Conservation (phyloP, 2,113 vertebrate genomes). For the Phoenicopterus ruber region DNA sequence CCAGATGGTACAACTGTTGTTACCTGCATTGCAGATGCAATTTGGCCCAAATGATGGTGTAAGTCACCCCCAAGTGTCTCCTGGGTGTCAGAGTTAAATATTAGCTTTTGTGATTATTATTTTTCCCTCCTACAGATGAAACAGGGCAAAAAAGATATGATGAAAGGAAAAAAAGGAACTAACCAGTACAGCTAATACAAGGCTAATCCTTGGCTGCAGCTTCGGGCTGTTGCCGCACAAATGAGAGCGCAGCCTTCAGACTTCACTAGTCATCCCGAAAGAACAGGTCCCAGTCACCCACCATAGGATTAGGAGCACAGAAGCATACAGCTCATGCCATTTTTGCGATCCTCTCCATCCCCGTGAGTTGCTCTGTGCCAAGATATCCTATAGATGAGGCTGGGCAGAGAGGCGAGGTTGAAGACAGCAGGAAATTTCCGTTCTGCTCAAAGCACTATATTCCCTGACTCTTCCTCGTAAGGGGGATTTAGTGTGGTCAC, state of each 20-base stretch:
- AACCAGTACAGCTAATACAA: background rate
- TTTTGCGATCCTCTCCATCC: background rate
- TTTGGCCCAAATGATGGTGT: constrained; percentile 38
- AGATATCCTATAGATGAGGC: background rate
- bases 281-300: background rate
- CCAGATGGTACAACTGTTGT: constrained; percentile 45
- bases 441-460: background rate
- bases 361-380: background rate
- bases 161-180: background rate
- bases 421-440: background rate
- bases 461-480: background rate
- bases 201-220: constrained; percentile 16
- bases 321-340: background rate
- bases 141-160: background rate
- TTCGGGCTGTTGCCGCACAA: background rate
- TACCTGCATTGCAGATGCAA: constrained; percentile 52
- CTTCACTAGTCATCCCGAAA: constrained; percentile 16
- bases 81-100: background rate
- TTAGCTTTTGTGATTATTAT: background rate
- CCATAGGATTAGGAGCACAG: background rate
- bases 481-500: background rate
- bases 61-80: constrained; percentile 20
- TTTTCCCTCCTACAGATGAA: background rate
- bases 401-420: background rate
- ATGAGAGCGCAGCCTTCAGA: constrained; percentile 1